Evolutionary conservation across 2,113 vertebrate genomes (phyloP).

Genomic region (Mesocricetus auratus): DNA sequence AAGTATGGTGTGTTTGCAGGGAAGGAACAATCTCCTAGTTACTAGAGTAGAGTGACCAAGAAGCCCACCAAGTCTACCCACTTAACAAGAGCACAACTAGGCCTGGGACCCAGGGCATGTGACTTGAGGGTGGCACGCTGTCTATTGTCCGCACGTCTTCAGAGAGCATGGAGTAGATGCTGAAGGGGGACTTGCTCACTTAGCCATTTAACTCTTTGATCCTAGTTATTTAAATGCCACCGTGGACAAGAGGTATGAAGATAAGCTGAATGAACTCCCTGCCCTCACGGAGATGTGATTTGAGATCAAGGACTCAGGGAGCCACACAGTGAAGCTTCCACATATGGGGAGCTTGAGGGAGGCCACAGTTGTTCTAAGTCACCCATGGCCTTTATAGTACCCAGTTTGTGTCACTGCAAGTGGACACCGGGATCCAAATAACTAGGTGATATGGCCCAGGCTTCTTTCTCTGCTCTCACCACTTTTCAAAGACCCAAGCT

Average conservation of each 20-base stretch:
- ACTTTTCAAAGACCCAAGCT: not conserved
- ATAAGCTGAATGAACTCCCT: not conserved
- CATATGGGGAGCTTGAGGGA: not conserved
- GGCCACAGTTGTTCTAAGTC: not conserved
- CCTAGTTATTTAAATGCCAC: not conserved
- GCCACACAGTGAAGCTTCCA: not conserved
- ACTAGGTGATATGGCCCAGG: not conserved
- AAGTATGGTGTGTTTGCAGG: not conserved
- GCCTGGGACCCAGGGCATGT: not conserved
- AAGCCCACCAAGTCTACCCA: not conserved
- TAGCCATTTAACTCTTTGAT: not conserved
- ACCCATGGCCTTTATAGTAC: not conserved
- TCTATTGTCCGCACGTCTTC: not conserved
- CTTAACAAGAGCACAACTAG: not conserved
- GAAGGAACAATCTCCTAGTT: not conserved
- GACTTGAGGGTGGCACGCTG: not conserved
- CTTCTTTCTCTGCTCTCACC: fast-evolving
- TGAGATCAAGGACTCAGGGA: not conserved
- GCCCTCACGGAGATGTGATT: not conserved
- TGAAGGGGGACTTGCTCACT: not conserved
- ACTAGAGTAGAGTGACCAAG: not conserved
- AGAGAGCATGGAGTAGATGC: not conserved
- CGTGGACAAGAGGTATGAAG: not conserved
- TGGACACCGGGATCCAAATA: not conserved
- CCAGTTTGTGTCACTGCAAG: not conserved